Evolutionary conservation across 2,113 vertebrate species (phyloP).

Genomic region (Pterocles orientalis): DNA sequence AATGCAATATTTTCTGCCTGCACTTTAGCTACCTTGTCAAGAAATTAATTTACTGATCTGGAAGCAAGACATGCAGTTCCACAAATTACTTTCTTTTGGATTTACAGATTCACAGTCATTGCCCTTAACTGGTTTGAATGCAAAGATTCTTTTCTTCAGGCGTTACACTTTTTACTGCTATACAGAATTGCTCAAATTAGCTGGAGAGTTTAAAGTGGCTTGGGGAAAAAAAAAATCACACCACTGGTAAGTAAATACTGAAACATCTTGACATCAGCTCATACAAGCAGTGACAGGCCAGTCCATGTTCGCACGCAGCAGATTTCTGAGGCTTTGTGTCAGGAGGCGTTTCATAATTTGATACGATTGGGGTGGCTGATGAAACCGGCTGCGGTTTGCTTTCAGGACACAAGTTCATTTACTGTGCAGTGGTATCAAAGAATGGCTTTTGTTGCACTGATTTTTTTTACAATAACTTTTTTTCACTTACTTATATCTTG

Average conservation of each 20-base stretch:
- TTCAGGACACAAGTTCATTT: conserved; percentile 71
- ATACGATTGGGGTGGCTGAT: conserved; percentile 55
- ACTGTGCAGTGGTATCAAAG: conserved; percentile 96
- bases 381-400: conserved; percentile 41
- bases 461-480: conserved; percentile 75
- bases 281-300: conserved; percentile 68
- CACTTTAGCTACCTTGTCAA: conserved; percentile 44
- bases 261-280: conserved; percentile 72
- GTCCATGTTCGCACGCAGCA: conserved; percentile 42
- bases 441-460: conserved; percentile 94
- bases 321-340: conserved; percentile 68
- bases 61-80: conserved; percentile 67
- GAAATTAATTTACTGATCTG: conserved; percentile 63
- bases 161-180: conserved; percentile 55
- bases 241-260: conserved; percentile 68
- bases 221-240: conserved; percentile 36
- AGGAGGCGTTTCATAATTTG: conserved; percentile 64
- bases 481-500: conserved; percentile 73
- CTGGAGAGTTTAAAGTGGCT: conserved; percentile 61
- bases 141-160: conserved; percentile 38
- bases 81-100: conserved; percentile 57
- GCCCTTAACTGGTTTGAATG: conserved; percentile 44
- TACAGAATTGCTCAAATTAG: conserved; percentile 62
- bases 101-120: conserved; percentile 62
- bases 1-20: conserved; percentile 42